These are phyloP conservation scores for Dreissena rostriformis DNA, from an alignment of 1,140 invertebrate species.

Conservation along the genomic window DNA sequence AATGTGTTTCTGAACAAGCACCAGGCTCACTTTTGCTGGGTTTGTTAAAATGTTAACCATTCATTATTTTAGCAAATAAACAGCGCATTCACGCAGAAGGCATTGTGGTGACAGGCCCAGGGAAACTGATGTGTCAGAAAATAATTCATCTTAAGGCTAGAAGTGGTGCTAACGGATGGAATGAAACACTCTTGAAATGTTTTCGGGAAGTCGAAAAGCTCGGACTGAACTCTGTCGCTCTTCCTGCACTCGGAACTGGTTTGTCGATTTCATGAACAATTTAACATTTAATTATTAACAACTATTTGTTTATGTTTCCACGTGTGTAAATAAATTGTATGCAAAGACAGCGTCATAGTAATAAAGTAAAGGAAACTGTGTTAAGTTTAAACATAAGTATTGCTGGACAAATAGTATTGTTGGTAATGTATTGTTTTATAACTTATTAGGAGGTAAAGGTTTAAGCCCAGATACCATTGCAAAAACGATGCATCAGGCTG, in stretches of 20 bases:
- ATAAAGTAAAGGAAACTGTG: too few relatives aligned
- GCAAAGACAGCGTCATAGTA: too few relatives aligned
- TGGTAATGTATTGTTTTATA: too few relatives aligned
- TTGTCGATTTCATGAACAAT: not conserved
- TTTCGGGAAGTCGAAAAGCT: not conserved
- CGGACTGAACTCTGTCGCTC: slow-evolving; percentile 24
- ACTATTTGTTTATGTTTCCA: too few relatives aligned
- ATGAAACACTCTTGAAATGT: not conserved
- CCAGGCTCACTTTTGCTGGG: too few relatives aligned
- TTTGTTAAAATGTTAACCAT: too few relatives aligned
- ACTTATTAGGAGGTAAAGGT: slow-evolving; percentile 21
- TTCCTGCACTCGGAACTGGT: slow-evolving; percentile 42
- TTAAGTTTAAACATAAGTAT: too few relatives aligned
- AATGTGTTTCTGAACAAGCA: too few relatives aligned
- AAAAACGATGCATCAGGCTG: slow-evolving; percentile 16
- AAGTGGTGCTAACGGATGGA: slow-evolving; percentile 8
- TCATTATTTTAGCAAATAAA: not conserved
- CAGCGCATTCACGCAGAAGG: not conserved
- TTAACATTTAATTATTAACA: not conserved
- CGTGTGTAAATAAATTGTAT: too few relatives aligned
- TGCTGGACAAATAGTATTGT: too few relatives aligned
- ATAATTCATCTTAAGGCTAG: slow-evolving; percentile 26
- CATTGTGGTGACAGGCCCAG: slow-evolving; percentile 18
- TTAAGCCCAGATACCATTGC: slow-evolving; percentile 19
- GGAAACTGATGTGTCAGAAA: slow-evolving; percentile 18